A percentile compares a stretch with the other conserved stretches of the same genome.
phyloP scores from a whole-genome alignment of 2,113 vertebrate species.

The Myrmecobius fasciatus region DNA sequence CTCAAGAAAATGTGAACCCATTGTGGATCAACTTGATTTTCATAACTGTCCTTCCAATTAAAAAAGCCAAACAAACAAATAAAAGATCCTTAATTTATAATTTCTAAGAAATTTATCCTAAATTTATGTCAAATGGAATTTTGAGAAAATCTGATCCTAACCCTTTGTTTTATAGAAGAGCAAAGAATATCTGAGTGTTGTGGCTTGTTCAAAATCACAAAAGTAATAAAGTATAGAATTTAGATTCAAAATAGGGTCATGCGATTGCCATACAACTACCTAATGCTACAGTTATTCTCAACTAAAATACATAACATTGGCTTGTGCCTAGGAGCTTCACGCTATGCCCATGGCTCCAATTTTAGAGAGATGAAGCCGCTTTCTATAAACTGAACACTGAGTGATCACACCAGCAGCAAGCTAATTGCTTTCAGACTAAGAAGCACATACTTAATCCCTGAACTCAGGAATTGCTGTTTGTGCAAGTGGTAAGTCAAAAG shows the following conservation, averaged over 20 bases:
- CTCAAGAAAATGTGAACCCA: background rate
- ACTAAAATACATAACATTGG: slow-evolving; percentile 19
- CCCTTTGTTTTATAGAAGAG: background rate
- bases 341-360: background rate
- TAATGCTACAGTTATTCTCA: background rate
- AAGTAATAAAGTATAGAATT: background rate
- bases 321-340: background rate
- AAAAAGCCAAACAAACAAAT: too few species aligned
- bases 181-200: background rate
- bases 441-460: background rate
- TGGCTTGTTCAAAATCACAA: background rate
- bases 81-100: background rate
- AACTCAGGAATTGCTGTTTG: background rate
- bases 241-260: background rate
- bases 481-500: background rate
- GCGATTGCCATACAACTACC: background rate
- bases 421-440: background rate
- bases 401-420: background rate
- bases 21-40: background rate
- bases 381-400: slow-evolving; percentile 9
- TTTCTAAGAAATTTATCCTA: background rate
- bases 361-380: background rate
- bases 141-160: background rate
- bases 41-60: background rate
- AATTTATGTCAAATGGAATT: background rate